Evolutionary conservation across 2,113 vertebrate genomes (phyloP), one percentile per base, ranked within the genome.

Genomic region (Lonchura striata): DNA sequence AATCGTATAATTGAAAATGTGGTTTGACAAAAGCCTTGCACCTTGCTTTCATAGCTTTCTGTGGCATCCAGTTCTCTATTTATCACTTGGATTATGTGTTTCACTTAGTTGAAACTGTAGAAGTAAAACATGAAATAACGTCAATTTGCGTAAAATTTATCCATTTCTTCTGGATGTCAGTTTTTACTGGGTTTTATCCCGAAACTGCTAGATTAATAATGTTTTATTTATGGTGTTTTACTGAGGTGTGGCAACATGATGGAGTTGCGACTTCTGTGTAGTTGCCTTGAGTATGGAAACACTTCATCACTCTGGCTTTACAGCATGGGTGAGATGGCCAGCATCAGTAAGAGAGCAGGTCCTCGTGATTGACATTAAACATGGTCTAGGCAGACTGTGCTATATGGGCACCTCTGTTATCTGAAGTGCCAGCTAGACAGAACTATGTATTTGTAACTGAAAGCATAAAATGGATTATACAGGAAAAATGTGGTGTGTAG

Each of bases 381-480:
- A 6, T 50, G 52, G 88, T 53, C 7, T 11, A 33, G 79, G 49
- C 56, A 94, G 76, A 52, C 68, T 87, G 52, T 86, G 52, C 65
- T 83, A 0, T 64, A 7, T 17, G 20, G 61, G 25, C 16, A 80
- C 78, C 88, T 89, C 74, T 89, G 61, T 95, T 96, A 96, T 91
- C 95, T 96, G 20, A 69, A 91, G 42, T 84, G 63, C 94, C 86
- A 92, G 88, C 41, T 84, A 88, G 80, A 54, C 65, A 90, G 65
- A 81, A 60, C 79, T 78, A 33, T 81, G 54, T 63, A 86, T 82
- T 82, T 87, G 35, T 47, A 86, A 76, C 16, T 50, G 63, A 63
- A 75, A 88, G 82, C 37, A 86, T 82, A 80, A 90, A 95, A 94
- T 84, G 61, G 84, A 97, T 93, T 94, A 82, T 88, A 57, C 47